phyloP scores from a whole-genome alignment of 1,140 invertebrate species.

The Steinernema khuongi region DNA sequence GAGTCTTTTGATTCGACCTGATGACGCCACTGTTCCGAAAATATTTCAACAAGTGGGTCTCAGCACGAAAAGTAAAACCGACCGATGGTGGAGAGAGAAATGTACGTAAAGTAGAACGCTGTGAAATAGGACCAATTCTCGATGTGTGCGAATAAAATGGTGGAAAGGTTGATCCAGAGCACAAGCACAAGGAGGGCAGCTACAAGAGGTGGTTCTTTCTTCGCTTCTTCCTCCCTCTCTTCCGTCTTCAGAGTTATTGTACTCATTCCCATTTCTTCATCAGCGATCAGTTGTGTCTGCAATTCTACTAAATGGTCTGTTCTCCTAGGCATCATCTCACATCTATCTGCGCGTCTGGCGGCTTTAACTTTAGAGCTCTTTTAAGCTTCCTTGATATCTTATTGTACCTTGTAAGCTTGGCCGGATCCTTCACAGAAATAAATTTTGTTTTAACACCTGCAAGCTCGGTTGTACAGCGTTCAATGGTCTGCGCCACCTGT shows the following conservation, averaged over 20 bases:
- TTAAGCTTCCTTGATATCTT: neutral
- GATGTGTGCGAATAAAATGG: slow-evolving; percentile 61
- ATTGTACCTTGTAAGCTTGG: neutral
- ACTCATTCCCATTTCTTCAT: neutral
- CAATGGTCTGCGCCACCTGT: neutral
- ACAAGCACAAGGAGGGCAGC: neutral
- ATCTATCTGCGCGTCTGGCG: neutral
- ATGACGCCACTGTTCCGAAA: too few relatives aligned
- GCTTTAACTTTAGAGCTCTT: neutral
- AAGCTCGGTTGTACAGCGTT: neutral
- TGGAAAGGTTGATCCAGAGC: neutral
- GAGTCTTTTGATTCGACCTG: too few relatives aligned
- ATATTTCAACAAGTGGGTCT: too few relatives aligned
- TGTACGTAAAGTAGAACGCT: slow-evolving; percentile 58
- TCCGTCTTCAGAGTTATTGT: neutral
- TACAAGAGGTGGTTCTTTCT: neutral
- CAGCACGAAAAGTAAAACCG: neutral
- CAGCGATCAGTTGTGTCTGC: neutral
- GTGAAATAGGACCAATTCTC: slow-evolving; percentile 63
- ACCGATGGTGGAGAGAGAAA: slow-evolving; percentile 60
- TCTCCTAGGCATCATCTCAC: neutral
- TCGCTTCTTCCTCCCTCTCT: neutral
- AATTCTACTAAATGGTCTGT: neutral
- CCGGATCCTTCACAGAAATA: neutral
- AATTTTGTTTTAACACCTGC: slow-evolving; percentile 3